Conservation (phyloP, 2,797 vertebrate genomes). For the Microhierax caerulescens region DNA sequence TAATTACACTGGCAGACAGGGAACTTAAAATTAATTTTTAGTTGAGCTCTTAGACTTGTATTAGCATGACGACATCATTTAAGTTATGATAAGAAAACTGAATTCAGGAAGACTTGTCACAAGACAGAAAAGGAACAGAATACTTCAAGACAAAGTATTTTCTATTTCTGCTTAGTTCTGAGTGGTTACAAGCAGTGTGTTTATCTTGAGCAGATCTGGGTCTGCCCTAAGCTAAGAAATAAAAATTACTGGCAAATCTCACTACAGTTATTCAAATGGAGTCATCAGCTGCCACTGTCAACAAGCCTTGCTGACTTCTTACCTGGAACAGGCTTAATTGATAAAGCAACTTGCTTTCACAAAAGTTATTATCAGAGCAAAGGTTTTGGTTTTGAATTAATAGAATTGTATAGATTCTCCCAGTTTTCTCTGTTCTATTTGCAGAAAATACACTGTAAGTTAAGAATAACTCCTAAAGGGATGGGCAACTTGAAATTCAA, state of each 20-base stretch:
- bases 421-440: neutral
- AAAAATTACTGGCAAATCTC: neutral
- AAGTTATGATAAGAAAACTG: neutral
- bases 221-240: neutral
- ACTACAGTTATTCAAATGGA: neutral
- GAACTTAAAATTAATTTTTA: neutral
- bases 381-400: neutral
- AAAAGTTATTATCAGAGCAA: neutral
- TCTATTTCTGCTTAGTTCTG: neutral
- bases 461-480: neutral
- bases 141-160: neutral
- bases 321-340: neutral
- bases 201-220: neutral
- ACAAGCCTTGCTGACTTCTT: neutral
- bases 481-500: neutral
- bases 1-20: fast-evolving
- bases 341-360: neutral
- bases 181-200: neutral
- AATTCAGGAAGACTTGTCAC: neutral
- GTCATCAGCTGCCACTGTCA: neutral
- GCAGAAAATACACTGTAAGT: neutral
- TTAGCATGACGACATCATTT: neutral
- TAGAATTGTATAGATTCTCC: neutral
- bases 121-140: neutral
- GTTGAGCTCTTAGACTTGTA: neutral